A percentile compares a stretch with the other conserved stretches of the same genome.
phyloP scores from a whole-genome alignment of 2,888 invertebrate species.

The Spilarctia lutea region DNA sequence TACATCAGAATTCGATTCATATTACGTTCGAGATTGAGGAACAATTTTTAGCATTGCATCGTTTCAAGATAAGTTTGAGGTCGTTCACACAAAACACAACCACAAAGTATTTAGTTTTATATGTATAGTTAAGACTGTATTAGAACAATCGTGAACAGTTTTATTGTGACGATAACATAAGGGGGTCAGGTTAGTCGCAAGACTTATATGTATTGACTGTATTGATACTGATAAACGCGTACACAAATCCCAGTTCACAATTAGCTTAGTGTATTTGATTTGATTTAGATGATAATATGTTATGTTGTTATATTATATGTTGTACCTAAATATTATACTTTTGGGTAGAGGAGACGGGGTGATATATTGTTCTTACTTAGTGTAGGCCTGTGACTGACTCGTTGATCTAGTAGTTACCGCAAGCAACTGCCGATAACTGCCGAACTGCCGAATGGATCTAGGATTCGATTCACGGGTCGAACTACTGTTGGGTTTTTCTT shows the following conservation, averaged over 20 bases:
- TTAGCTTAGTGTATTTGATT: background rate
- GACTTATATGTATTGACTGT: conserved; percentile 54
- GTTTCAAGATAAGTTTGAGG: conserved; percentile 6
- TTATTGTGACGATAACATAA: conserved; percentile 54
- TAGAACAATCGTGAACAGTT: conserved; percentile 26
- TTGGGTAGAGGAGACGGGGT: background rate
- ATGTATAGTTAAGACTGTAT: conserved; percentile 29
- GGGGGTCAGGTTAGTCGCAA: conserved; percentile 49
- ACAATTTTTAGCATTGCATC: conserved; percentile 10
- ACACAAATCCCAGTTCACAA: conserved; percentile 51
- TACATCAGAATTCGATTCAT: conserved; percentile 16
- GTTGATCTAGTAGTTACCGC: too few relatives aligned
- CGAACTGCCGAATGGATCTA: too few relatives aligned
- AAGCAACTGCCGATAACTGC: too few relatives aligned
- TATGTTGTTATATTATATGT: background rate
- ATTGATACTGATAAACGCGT: conserved; percentile 65
- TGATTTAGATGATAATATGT: background rate
- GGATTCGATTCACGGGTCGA: too few relatives aligned
- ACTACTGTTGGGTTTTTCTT: too few relatives aligned
- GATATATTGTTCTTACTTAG: background rate
- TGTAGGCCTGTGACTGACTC: background rate
- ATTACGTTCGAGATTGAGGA: conserved; percentile 6
- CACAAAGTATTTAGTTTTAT: conserved; percentile 25
- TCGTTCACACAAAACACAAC: conserved; percentile 2
- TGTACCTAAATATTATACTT: background rate